Conservation (phyloP, 2,797 vertebrate species). For the Clarias platycephalus region DNA sequence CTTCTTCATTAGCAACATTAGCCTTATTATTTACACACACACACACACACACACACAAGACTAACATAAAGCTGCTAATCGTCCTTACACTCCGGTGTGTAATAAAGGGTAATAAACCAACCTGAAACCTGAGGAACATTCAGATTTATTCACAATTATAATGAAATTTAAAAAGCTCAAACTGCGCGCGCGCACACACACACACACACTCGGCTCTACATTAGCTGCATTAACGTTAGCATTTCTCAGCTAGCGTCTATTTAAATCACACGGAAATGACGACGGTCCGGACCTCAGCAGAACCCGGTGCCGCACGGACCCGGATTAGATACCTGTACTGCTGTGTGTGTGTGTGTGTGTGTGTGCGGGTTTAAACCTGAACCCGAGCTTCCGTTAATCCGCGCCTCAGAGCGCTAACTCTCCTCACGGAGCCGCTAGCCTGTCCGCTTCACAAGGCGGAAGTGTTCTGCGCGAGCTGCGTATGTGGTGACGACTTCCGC, state of each 20-base stretch:
- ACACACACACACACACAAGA: too few relatives aligned
- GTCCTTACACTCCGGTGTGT: too few relatives aligned
- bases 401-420: background rate
- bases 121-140: too few relatives aligned
- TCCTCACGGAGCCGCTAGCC: background rate
- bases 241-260: background rate
- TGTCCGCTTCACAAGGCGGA: conserved; percentile 24
- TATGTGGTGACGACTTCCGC: conserved; percentile 18
- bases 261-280: background rate
- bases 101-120: background rate
- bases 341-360: too few relatives aligned
- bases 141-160: too few relatives aligned
- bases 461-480: conserved; percentile 18
- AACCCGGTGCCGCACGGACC: background rate
- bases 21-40: too few relatives aligned
- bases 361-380: too few relatives aligned
- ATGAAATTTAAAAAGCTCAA: too few relatives aligned
- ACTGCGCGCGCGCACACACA: too few relatives aligned
- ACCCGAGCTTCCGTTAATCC: background rate
- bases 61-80: too few relatives aligned
- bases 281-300: background rate
- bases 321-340: too few relatives aligned
- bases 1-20: background rate
- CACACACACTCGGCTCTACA: background rate
- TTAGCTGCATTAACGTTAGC: conserved; percentile 8